Conservation (phyloP, 2,113 vertebrate genomes). For the Callipepla squamata region DNA sequence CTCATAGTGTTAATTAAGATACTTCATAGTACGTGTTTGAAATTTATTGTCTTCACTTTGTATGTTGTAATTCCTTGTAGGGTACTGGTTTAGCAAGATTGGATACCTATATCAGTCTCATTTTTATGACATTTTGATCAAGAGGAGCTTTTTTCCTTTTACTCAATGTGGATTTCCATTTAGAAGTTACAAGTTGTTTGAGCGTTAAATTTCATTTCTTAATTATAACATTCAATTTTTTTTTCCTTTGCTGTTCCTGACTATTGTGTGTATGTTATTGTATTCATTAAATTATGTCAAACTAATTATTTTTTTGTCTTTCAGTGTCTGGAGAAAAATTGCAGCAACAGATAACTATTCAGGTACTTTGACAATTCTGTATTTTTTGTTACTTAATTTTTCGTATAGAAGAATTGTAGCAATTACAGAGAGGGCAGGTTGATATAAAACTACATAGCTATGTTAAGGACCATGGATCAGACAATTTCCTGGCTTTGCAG, state of each 20-base stretch:
- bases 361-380: conserved; percentile 69
- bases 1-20: not conserved
- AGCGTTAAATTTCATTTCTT: not conserved
- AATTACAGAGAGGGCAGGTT: not conserved
- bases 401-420: not conserved
- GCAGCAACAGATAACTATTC: conserved; percentile 56
- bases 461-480: fast-evolving
- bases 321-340: conserved; percentile 73
- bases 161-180: not conserved
- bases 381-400: not conserved
- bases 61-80: not conserved
- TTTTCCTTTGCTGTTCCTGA: not conserved
- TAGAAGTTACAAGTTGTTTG: not conserved
- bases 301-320: conserved; percentile 71
- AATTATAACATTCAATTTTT: not conserved
- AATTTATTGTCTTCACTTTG: not conserved
- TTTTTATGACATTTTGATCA: not conserved
- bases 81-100: not conserved
- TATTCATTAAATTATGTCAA: not conserved
- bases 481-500: not conserved
- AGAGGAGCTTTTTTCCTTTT: not conserved
- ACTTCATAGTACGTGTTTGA: not conserved
- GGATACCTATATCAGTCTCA: not conserved
- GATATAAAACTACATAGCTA: not conserved
- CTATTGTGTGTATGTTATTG: not conserved